Base-by-base conservation (phyloP, 2,888 invertebrate genomes). In the Notodonta dromedarius region DNA sequence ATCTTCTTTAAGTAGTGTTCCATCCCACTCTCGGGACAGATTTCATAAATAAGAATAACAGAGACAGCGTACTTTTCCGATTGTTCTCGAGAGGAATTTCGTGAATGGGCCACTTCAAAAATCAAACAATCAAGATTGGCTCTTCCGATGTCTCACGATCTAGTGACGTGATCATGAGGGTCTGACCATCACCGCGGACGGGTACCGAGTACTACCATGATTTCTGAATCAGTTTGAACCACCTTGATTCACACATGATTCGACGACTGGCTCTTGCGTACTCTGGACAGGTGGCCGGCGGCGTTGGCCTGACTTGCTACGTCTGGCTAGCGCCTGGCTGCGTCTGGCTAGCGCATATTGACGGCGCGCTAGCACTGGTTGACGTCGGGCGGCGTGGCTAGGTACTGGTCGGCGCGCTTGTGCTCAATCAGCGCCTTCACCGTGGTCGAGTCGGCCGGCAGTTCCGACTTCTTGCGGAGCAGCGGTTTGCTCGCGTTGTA, bases 391-490 rank as follows among this genome's bases (percentile, higher is more conserved):
- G 97, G 96, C 66, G 98, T 96, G 75, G 96, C 93, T 79, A 98
- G 96, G 94, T 95, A 98, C 83, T 98, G 97, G 91, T 98, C 98
- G 76, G 98, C 97, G 83, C 99, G 95, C 91, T 97, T 97, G 94
- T 99, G 98, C 88, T 97, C 98, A 87, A 96, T 97, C 77, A 99
- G 95, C 71, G 98, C 98, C 89, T 97, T 97, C 80, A 98, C 96
- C 60, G 98, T 98, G 87, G 96, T 96, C 78, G 97, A 95, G 94
- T 99, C 99, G 83, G 98, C 98, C 56, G 99, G 99, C 85, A 99
- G 94, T 89, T 99, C 98, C 14, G 98, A 98, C 94, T 99, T 99
- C 91, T 98, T 97, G 90, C 98, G 96, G 71, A 99, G 95, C 76
- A 99, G 94, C 59, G 98, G 98, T 93, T 90, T 90, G 97, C 97